phyloP scores from a whole-genome alignment of 2,888 invertebrate genomes.

The Drosophila subsilvestris region DNA sequence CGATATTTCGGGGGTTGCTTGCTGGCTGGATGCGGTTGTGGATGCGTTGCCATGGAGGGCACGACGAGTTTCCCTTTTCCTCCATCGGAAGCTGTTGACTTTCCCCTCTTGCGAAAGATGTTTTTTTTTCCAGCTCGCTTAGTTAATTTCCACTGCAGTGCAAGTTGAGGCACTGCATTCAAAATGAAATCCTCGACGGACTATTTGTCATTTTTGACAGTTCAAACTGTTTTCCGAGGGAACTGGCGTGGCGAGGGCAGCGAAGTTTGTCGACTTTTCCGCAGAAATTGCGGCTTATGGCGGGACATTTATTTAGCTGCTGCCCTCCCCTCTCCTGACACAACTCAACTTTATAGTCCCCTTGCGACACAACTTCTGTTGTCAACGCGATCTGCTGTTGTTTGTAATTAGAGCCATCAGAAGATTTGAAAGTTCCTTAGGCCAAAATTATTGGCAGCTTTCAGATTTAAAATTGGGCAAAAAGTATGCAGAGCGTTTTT shows the following conservation, averaged over 20 bases:
- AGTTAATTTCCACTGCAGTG: constrained; percentile 71
- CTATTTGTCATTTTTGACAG: constrained; percentile 79
- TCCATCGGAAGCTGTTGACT: neutral
- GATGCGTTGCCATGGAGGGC: constrained; percentile 47
- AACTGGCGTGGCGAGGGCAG: neutral
- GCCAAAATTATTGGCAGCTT: neutral
- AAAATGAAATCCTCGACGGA: constrained; percentile 76
- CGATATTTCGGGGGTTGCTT: constrained; percentile 67
- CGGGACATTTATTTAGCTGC: constrained; percentile 50
- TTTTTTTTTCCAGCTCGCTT: constrained; percentile 45
- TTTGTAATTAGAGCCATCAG: constrained; percentile 70
- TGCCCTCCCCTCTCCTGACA: neutral
- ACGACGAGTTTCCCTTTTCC: constrained; percentile 1
- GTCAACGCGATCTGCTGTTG: constrained; percentile 57
- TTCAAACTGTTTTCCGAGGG: constrained; percentile 54
- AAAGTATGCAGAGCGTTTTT: neutral
- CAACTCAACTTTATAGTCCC: constrained; percentile 52
- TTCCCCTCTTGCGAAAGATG: neutral
- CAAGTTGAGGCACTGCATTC: constrained; percentile 64
- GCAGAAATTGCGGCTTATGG: constrained; percentile 68
- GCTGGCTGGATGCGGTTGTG: constrained; percentile 21
- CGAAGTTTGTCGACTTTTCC: constrained; percentile 38
- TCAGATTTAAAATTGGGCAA: neutral
- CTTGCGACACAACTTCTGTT: constrained; percentile 63
- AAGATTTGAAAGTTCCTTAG: constrained; percentile 27